Evolutionary conservation across 2,113 vertebrate species (phyloP), one percentile per base, ranked within the genome.

Genomic region (Semnornis frantzii): DNA sequence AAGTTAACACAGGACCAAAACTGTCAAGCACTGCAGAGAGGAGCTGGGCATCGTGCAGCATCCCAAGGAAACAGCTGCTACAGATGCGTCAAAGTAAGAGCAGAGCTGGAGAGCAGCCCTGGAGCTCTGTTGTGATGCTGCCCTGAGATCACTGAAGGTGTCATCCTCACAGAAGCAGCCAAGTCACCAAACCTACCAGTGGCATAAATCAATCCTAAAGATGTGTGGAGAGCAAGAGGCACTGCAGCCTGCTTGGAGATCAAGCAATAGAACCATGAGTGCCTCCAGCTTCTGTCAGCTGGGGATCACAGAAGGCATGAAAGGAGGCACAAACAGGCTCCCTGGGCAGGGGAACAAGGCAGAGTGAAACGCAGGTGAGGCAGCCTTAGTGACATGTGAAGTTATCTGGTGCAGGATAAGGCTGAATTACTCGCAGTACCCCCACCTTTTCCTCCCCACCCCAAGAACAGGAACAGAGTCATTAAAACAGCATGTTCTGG

Each of bases 371-470:
- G 15, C 69, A 88, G 87, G 79, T 77, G 60, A 94, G 63, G 27
- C 18, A 50, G 33, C 2, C 16, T 62, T 77, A 59, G 31, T 2
- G 9, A 89, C 63, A 66, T 14, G 14, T 7, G 5, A 77, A 76
- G 33, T 60, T 73, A 80, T 71, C 37, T 60, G 21, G 44, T 81
- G 72, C 66, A 85, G 92, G 58, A 68, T 68, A 94, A 42, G 17
- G 93, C 94, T 90, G 92, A 94, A 86, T 75, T 74, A 81, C 85
- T 81, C 71, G 80, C 85, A 8, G 24, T 94, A 65, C 92, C 88
- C 93, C 92, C 95, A 96, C 93, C 96, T 96, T 92, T 96, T 96
- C 96, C 96, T 96, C 58, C 33, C 96, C 90, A 78, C 92, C 96
- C 90, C 82, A 59, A 83, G 88, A 81, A 94, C 96, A 96, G 95